Evolutionary conservation across 2,888 invertebrate genomes (phyloP).

Genomic region (Ypsolopha sequella): DNA sequence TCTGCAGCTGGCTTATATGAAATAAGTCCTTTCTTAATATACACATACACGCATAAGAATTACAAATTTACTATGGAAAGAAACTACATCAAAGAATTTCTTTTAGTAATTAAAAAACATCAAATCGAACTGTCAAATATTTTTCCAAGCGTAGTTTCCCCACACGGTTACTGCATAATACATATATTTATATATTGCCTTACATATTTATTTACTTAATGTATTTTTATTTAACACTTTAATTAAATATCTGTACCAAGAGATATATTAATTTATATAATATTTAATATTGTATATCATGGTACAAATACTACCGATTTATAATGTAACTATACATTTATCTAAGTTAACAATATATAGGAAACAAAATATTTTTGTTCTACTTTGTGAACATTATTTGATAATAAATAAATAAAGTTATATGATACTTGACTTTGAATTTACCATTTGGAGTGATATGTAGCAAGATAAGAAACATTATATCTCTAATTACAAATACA

Average conservation of each 20-base stretch:
- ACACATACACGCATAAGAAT: constrained; percentile 25
- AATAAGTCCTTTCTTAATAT: constrained; percentile 13
- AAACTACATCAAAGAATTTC: constrained; percentile 57
- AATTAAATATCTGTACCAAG: background rate
- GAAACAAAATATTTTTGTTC: background rate
- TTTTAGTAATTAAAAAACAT: constrained; percentile 33
- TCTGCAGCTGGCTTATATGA: no score
- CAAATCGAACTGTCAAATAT: constrained; percentile 55
- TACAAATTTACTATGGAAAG: constrained; percentile 48
- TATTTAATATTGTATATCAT: no score
- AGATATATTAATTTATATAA: background rate
- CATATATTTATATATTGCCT: no score
- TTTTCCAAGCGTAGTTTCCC: constrained; percentile 69
- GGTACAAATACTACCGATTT: background rate
- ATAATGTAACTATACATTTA: background rate
- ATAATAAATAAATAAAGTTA: no score
- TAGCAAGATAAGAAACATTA: no score
- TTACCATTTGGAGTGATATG: no score
- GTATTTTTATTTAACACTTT: background rate
- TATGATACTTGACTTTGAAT: no score
- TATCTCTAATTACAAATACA: no score
- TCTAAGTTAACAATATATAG: background rate
- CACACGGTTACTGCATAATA: constrained; percentile 37
- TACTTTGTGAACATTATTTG: no score
- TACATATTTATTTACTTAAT: no score